Evolutionary conservation across 2,113 vertebrate species (phyloP).

Genomic region (Tenrec ecaudatus): DNA sequence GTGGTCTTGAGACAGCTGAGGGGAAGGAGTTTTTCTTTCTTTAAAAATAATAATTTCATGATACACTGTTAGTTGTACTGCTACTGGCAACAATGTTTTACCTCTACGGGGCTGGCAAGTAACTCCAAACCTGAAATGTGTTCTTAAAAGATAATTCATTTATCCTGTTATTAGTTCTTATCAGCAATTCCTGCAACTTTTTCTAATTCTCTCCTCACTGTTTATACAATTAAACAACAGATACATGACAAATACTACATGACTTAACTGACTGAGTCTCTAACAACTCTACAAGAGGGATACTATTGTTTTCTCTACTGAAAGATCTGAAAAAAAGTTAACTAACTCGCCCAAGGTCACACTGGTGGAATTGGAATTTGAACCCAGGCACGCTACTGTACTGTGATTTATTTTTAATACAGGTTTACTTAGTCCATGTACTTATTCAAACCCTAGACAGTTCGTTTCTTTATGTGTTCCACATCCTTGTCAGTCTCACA

Average conservation of each 20-base stretch:
- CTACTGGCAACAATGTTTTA: not conserved
- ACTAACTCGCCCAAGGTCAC: not conserved
- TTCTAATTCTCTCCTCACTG: not conserved
- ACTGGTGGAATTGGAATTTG: no score
- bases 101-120: not conserved
- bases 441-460: not conserved
- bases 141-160: conserved; percentile 26
- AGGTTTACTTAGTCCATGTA: not conserved
- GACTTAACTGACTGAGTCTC: not conserved
- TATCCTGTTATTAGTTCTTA: not conserved
- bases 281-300: not conserved
- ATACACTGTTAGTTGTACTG: not conserved
- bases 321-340: conserved; percentile 15
- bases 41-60: conserved; percentile 25
- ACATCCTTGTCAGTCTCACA: not conserved
- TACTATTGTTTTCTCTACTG: not conserved
- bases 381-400: no score
- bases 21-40: conserved; percentile 52
- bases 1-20: conserved; percentile 59
- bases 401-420: not conserved
- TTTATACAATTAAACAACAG: not conserved
- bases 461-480: not conserved
- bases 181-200: not conserved
- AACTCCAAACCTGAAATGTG: not conserved
- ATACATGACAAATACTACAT: not conserved